phyloP scores from a whole-genome alignment of 2,888 invertebrate species.

The Cephonodes hylas region DNA sequence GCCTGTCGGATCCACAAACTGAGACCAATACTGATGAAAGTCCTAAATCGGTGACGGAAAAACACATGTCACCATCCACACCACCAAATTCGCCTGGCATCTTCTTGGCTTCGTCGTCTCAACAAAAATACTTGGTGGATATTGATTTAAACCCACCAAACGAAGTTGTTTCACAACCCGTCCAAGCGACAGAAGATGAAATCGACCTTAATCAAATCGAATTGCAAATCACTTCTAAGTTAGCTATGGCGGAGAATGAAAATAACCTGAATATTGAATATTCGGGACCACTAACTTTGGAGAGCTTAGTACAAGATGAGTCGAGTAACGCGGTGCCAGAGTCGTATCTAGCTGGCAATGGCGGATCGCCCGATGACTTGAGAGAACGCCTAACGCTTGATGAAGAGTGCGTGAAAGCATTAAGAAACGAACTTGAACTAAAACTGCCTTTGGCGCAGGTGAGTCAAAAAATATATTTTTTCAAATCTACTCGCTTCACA shows the following conservation, averaged over 20 bases:
- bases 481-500: no score
- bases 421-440: slow-evolving; percentile 85
- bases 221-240: slow-evolving; percentile 68
- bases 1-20: slow-evolving; percentile 37
- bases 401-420: slow-evolving; percentile 86
- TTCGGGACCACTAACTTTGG: slow-evolving; percentile 65
- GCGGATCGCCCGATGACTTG: slow-evolving; percentile 71
- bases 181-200: slow-evolving; percentile 44
- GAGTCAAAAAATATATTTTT: no score
- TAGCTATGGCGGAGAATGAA: slow-evolving; percentile 78
- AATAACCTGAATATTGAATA: slow-evolving; percentile 78
- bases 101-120: slow-evolving; percentile 62
- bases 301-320: slow-evolving; percentile 54
- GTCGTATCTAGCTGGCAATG: slow-evolving; percentile 71
- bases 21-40: slow-evolving; percentile 50
- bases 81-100: slow-evolving; percentile 73
- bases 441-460: slow-evolving; percentile 87
- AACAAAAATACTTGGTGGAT: slow-evolving; percentile 64
- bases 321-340: slow-evolving; percentile 57
- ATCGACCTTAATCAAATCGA: slow-evolving; percentile 71
- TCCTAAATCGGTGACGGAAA: slow-evolving; percentile 57
- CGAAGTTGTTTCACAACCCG: slow-evolving; percentile 33
- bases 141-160: slow-evolving; percentile 49
- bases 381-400: slow-evolving; percentile 83
- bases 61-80: slow-evolving; percentile 62